These are phyloP conservation scores for Dasyornis broadbenti DNA, from an alignment of 2,113 vertebrate species.

Conservation along the genomic window DNA sequence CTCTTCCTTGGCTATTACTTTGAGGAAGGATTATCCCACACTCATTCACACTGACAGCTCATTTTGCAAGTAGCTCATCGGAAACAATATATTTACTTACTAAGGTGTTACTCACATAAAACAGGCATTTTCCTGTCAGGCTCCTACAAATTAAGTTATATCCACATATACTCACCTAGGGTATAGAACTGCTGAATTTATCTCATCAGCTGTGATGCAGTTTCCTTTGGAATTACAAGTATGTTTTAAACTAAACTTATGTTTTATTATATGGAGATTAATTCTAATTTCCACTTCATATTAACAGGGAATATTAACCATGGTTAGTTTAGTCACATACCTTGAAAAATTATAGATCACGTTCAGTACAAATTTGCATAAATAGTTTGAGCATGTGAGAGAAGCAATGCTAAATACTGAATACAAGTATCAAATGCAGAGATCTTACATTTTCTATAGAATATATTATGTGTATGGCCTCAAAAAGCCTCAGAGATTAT, in stretches of 20 bases:
- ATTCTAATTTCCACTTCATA: not conserved
- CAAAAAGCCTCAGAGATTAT: constrained; percentile 57
- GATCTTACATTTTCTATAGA: not conserved
- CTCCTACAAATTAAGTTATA: not conserved
- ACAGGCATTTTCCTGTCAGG: not conserved
- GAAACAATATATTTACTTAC: not conserved
- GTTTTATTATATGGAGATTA: not conserved
- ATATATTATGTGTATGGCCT: constrained; percentile 21
- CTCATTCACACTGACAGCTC: not conserved
- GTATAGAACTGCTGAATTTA: not conserved
- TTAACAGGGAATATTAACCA: not conserved
- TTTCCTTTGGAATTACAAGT: not conserved
- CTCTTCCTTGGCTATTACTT: not conserved
- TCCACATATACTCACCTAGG: not conserved
- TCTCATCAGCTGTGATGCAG: not conserved
- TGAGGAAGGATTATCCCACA: not conserved
- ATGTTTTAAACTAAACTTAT: not conserved
- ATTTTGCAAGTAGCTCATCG: not conserved
- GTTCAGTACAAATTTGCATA: constrained; percentile 42
- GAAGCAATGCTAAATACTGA: not conserved
- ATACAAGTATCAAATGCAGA: not conserved
- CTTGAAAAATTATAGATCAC: constrained; percentile 20
- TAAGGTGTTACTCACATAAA: not conserved
- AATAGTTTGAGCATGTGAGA: not conserved
- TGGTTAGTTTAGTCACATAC: not conserved